These are phyloP conservation scores for Anas bernieri DNA, from an alignment of 2,797 vertebrate genomes.

Conservation along the genomic window DNA sequence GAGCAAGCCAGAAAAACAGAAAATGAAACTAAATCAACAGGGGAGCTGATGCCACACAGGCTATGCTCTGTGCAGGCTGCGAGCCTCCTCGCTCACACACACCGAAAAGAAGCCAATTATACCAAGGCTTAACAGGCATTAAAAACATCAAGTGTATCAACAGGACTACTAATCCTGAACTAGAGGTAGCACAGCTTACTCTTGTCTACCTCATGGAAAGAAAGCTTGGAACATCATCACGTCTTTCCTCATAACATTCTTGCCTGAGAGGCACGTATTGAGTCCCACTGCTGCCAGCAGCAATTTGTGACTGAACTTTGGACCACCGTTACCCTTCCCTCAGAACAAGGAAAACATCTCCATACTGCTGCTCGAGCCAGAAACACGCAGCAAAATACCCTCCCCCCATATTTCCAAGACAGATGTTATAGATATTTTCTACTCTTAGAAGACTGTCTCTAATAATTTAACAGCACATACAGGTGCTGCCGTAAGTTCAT, in stretches of 20 bases:
- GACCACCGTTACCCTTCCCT: not conserved
- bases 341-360: not conserved
- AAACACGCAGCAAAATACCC: not conserved
- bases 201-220: not conserved
- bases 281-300: not conserved
- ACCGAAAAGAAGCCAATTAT: not conserved
- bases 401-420: not conserved
- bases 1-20: constrained; percentile 75
- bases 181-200: not conserved
- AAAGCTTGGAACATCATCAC: not conserved
- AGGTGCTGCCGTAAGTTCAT: not conserved
- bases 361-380: not conserved
- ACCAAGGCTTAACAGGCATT: not conserved
- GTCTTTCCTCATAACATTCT: not conserved
- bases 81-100: not conserved
- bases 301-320: fast-evolving
- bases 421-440: not conserved
- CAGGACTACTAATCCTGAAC: not conserved
- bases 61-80: not conserved
- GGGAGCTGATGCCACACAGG: constrained; percentile 61
- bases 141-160: constrained; percentile 29
- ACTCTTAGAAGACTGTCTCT: not conserved
- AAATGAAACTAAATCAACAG: constrained; percentile 79
- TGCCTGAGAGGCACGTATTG: fast-evolving
- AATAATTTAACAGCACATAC: not conserved